A percentile compares a stretch with the other conserved stretches of the same genome.
phyloP scores from a whole-genome alignment of 2,888 invertebrate species.

The Plagiodera versicolora region DNA sequence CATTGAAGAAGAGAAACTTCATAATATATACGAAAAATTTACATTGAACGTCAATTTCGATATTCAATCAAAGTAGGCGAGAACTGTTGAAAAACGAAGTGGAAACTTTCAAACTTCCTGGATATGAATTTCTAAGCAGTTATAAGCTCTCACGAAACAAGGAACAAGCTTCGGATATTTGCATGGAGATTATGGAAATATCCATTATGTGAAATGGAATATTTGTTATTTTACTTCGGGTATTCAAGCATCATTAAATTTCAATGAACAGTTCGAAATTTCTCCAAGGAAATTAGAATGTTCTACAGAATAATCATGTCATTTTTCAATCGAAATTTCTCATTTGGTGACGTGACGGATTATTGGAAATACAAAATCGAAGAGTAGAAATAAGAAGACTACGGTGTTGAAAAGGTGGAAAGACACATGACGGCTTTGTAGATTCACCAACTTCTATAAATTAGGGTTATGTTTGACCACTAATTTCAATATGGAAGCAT shows the following conservation, averaged over 20 bases:
- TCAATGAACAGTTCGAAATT: background rate
- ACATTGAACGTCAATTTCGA: background rate
- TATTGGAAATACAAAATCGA: too few relatives aligned
- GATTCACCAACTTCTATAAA: too few relatives aligned
- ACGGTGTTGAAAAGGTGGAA: too few relatives aligned
- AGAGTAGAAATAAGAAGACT: too few relatives aligned
- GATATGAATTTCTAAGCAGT: background rate
- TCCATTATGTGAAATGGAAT: background rate
- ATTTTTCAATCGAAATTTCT: too few relatives aligned
- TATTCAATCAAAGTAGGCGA: background rate
- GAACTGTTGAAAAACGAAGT: background rate
- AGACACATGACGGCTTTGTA: too few relatives aligned
- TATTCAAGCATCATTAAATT: background rate
- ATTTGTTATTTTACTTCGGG: background rate
- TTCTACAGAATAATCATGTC: too few relatives aligned
- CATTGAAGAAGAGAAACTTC: too few relatives aligned
- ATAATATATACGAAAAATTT: too few relatives aligned
- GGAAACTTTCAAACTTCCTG: background rate
- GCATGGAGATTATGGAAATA: background rate
- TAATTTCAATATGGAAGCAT: too few relatives aligned
- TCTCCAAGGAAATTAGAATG: background rate
- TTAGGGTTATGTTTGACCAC: too few relatives aligned
- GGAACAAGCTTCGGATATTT: background rate
- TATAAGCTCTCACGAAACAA: background rate
- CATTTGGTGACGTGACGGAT: too few relatives aligned